Base-by-base conservation (phyloP, 2,888 invertebrate genomes). In the Neocrepidodera transversa region DNA sequence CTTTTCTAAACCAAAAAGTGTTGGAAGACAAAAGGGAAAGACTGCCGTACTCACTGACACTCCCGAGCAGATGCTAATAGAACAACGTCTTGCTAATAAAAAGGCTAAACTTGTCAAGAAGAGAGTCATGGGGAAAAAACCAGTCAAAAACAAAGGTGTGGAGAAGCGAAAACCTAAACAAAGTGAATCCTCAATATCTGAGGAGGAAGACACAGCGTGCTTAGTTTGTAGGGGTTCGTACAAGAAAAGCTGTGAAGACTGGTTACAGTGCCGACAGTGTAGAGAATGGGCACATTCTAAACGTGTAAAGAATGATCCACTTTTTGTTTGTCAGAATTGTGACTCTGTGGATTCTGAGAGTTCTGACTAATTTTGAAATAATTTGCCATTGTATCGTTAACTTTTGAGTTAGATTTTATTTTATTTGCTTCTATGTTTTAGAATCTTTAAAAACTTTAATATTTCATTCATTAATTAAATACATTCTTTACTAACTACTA, bases 201-300 rank as follows among this genome's bases (percentile, higher is more conserved):
- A n/a, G n/a, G n/a, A n/a, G n/a, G n/a, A n/a, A 50, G 42, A 57
- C 14, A 51, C 51, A 10, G 10, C 14, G 26, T 50, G 28, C 32
- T 51, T 51, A 26, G 51, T 57, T 6, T 51, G 30, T 51, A 32
- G 1, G 10, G 57, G 40, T 40, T 56, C 56, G 14, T 50, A 56
- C 28, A 50, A 50, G 23, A 57, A 2, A 7, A 50, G 42, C 20
- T 50, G 28, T 18, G 50, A 57, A 43, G 42, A 57, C 32, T 57
- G 14, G 57, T 11, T 57, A 32, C 57, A 57, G 42, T 57, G 57
- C 20, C 50, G 57, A 42, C 51, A 51, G 18, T 57, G 50, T 51
- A 38, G 20, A 50, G 26, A 51, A 51, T 57, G 50, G 49, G 40
- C 57, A 42, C 51, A 57, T 50, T 57, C 57, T 35, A 57, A 43